Percentiles rank a stretch among this genome's conserved stretches.
Evolutionary conservation across 2,888 invertebrate genomes (phyloP).

Genomic region (Ashinkailepas kermadecensis): DNA sequence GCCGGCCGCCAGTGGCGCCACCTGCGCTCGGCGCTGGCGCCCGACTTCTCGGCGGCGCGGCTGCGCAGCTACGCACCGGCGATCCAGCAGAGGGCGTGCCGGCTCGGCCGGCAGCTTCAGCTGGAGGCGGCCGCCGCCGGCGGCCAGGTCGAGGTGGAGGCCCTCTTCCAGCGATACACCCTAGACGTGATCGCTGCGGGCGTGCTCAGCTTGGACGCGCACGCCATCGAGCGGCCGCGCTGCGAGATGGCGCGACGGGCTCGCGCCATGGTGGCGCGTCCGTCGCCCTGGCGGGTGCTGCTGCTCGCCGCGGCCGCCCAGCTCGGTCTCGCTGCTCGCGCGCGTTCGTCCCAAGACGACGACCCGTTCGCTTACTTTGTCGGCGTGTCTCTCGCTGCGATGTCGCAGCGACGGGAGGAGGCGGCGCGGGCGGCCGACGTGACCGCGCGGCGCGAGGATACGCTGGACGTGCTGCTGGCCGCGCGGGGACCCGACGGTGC

Average conservation of each 20-base stretch:
- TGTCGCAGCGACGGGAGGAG: not conserved
- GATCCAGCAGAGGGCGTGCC: not conserved
- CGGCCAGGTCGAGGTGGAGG: not conserved
- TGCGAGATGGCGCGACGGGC: not conserved
- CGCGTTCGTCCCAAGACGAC: not conserved
- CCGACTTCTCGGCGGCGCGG: not conserved
- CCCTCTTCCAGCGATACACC: not conserved
- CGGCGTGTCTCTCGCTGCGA: not conserved
- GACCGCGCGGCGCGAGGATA: not conserved
- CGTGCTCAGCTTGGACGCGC: not conserved
- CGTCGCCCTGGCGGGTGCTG: not conserved
- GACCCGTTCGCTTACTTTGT: not conserved
- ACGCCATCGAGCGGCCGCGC: not conserved
- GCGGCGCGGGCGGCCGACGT: not conserved
- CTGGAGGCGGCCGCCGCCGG: not conserved
- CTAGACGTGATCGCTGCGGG: not conserved
- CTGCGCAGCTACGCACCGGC: not conserved
- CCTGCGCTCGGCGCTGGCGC: not conserved
- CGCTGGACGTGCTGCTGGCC: not conserved
- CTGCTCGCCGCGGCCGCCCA: not conserved
- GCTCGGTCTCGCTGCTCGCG: not conserved
- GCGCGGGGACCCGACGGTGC: not conserved
- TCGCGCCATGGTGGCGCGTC: not conserved
- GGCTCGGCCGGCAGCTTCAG: not conserved
- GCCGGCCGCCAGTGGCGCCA: not conserved